A percentile compares a stretch with the other conserved stretches of the same genome.
Conservation (phyloP, 2,113 vertebrate species). For the Tragelaphus scriptus region DNA sequence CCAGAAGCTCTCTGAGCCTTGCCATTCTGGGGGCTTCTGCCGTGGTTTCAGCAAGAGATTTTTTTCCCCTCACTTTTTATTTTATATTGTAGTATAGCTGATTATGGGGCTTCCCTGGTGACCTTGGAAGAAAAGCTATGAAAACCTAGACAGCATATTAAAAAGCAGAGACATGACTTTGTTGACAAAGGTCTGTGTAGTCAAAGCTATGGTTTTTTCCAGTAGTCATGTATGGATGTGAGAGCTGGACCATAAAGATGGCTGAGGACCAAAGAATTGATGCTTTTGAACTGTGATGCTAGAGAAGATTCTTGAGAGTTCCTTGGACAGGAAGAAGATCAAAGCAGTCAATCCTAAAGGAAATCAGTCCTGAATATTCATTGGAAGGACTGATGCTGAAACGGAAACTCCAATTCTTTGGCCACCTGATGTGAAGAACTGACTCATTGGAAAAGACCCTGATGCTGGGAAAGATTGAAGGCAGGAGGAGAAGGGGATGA, state of each 20-base stretch:
- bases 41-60: not conserved
- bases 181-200: not conserved
- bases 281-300: not conserved
- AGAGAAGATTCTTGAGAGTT: not conserved
- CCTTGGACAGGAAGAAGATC: not conserved
- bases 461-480: not conserved
- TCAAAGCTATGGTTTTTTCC: not conserved
- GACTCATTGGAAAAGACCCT: not conserved
- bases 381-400: not conserved
- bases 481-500: not conserved
- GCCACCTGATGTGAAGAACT: not conserved
- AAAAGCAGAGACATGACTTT: not conserved
- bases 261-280: not conserved
- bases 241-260: not conserved
- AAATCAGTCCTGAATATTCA: not conserved
- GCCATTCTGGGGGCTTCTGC: not conserved
- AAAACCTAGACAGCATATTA: not conserved
- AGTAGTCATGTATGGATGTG: not conserved
- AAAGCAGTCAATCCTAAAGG: not conserved
- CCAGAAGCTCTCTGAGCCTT: not conserved
- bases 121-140: not conserved
- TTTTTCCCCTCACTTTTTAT: not conserved
- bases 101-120: not conserved
- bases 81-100: not conserved
- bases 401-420: not conserved